These are phyloP conservation scores for Aspidoscelis tigris DNA, from an alignment of 2,113 vertebrate species.

Conservation along the genomic window DNA sequence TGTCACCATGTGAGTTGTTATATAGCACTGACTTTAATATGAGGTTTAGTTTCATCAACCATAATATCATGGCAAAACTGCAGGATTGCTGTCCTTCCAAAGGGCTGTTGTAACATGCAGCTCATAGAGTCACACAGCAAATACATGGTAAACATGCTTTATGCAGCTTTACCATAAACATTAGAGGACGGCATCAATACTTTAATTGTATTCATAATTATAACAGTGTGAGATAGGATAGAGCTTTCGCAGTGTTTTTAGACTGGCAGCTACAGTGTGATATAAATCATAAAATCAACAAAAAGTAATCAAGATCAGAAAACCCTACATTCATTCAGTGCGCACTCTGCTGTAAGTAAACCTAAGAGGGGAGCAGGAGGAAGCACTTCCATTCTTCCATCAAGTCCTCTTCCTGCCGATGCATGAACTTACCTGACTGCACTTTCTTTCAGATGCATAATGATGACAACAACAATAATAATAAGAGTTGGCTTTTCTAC, in stretches of 20 bases:
- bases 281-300: background rate
- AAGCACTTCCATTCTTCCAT: too few relatives aligned
- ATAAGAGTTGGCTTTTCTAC: too few relatives aligned
- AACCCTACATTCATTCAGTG: background rate
- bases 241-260: background rate
- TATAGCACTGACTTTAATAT: background rate
- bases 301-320: background rate
- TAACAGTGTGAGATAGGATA: background rate
- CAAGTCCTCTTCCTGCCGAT: too few relatives aligned
- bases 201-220: background rate
- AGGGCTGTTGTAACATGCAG: background rate
- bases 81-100: background rate
- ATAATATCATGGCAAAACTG: background rate
- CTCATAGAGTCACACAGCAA: too few relatives aligned
- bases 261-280: background rate
- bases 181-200: background rate
- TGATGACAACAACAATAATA: too few relatives aligned
- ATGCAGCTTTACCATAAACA: background rate
- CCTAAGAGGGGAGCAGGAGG: too few relatives aligned
- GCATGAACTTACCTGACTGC: background rate
- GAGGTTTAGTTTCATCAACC: background rate
- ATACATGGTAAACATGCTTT: too few relatives aligned
- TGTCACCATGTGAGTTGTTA: constrained; percentile 22
- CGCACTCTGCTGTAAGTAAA: too few relatives aligned
- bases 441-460: too few relatives aligned